Percentiles rank a stretch among this genome's conserved stretches.
Conservation (phyloP, 2,113 vertebrate species). For the Turnix velox region DNA sequence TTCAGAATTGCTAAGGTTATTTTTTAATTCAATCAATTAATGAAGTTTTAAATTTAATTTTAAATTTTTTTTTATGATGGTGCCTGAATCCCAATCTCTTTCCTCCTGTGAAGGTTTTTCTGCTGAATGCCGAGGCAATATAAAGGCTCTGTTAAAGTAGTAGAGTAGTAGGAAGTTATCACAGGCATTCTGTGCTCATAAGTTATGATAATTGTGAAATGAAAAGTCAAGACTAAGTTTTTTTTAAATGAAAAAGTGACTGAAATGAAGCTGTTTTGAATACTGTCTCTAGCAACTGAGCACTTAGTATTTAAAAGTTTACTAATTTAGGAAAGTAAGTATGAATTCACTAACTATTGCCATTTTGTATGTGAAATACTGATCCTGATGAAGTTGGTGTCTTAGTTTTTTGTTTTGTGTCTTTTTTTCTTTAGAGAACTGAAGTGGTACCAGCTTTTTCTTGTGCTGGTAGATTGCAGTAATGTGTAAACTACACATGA, state of each 20-base stretch:
- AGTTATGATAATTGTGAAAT: not conserved
- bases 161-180: not conserved
- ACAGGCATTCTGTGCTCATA: not conserved
- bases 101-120: not conserved
- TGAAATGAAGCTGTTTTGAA: not conserved
- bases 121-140: not conserved
- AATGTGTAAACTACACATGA: not conserved
- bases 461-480: not conserved
- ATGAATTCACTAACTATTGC: not conserved
- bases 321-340: not conserved
- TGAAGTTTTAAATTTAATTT: too few relatives aligned
- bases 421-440: not conserved
- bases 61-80: not conserved
- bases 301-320: constrained; percentile 1
- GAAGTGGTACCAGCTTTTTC: not conserved
- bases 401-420: not conserved
- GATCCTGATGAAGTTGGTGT: not conserved
- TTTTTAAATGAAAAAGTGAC: constrained; percentile 23
- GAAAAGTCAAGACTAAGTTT: not conserved
- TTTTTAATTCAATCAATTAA: too few relatives aligned
- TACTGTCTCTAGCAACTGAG: not conserved
- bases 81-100: not conserved
- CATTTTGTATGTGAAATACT: not conserved
- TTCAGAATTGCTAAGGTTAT: not conserved
- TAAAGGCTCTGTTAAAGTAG: not conserved